phyloP scores from a whole-genome alignment of 2,888 invertebrate species.

The Dicycla oo region DNA sequence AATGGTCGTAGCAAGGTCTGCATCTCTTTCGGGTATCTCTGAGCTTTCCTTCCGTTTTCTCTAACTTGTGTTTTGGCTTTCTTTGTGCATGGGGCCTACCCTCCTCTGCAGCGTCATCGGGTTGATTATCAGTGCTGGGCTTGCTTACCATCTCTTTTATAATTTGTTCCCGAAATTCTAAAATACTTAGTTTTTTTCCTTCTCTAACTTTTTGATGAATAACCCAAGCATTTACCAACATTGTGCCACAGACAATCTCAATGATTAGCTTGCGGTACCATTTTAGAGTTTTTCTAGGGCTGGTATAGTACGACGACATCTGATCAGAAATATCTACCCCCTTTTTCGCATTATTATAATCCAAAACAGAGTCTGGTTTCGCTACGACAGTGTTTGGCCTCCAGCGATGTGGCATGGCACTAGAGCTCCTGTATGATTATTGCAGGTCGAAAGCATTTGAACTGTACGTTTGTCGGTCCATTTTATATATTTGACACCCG shows the following conservation, averaged over 20 bases:
- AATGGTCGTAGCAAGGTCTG: neutral
- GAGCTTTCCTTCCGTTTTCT: conserved; percentile 32
- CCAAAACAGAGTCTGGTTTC: neutral
- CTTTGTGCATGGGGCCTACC: conserved; percentile 16
- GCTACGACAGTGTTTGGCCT: conserved; percentile 1
- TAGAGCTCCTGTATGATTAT: neutral
- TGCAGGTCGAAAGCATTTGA: conserved; percentile 2
- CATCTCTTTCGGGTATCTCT: conserved; percentile 41
- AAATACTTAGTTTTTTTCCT: conserved; percentile 19
- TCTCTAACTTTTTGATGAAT: conserved; percentile 28
- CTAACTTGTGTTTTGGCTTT: conserved; percentile 26
- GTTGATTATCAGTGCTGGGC: conserved; percentile 30
- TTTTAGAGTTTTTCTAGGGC: conserved; percentile 22
- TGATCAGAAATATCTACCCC: conserved; percentile 1
- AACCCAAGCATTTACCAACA: conserved; percentile 28
- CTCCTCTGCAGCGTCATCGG: conserved; percentile 23
- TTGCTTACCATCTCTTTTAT: conserved; percentile 16
- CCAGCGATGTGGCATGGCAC: neutral
- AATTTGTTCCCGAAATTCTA: conserved; percentile 37
- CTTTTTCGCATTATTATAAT: conserved; percentile 1
- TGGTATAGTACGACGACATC: neutral
- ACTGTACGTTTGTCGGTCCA: conserved; percentile 6
- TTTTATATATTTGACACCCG: neutral
- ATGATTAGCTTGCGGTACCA: conserved; percentile 34
- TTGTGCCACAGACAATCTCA: conserved; percentile 31